phyloP scores from a whole-genome alignment of 1,140 invertebrate genomes.

The Drosophila fuyamai region DNA sequence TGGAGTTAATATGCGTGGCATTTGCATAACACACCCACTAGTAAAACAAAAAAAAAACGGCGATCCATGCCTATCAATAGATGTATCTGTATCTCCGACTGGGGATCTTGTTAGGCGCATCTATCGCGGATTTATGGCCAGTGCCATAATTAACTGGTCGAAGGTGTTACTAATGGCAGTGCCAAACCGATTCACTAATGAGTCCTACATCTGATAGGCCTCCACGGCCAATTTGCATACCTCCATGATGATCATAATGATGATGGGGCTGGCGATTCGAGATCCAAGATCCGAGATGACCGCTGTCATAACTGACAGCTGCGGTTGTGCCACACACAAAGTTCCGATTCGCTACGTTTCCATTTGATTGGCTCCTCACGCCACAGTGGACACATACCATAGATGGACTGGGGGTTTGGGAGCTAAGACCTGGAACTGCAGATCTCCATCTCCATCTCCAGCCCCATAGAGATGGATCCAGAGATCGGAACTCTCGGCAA shows the following conservation, averaged over 20 bases:
- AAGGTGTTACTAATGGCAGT: constrained; percentile 70
- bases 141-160: constrained; percentile 50
- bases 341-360: constrained; percentile 56
- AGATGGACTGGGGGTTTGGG: constrained; percentile 9
- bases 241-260: constrained; percentile 15
- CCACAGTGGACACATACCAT: constrained; percentile 44
- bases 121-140: constrained; percentile 52
- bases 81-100: constrained; percentile 20
- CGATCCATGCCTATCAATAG: constrained; percentile 16
- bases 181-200: constrained; percentile 43
- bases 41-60: not conserved
- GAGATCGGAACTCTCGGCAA: constrained; percentile 6
- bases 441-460: not conserved
- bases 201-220: constrained; percentile 50
- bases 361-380: constrained; percentile 62
- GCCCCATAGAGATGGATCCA: constrained; percentile 10
- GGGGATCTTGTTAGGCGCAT: constrained; percentile 31
- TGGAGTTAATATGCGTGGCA: constrained; percentile 35
- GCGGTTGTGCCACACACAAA: constrained; percentile 59
- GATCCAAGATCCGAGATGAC: constrained; percentile 26
- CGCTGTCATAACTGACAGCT: constrained; percentile 60
- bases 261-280: constrained; percentile 12
- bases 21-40: constrained; percentile 66
- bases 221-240: constrained; percentile 57
- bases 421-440: not conserved